These are phyloP conservation scores for Symphodus melops DNA, from an alignment of 2,113 vertebrate species.

Conservation along the genomic window DNA sequence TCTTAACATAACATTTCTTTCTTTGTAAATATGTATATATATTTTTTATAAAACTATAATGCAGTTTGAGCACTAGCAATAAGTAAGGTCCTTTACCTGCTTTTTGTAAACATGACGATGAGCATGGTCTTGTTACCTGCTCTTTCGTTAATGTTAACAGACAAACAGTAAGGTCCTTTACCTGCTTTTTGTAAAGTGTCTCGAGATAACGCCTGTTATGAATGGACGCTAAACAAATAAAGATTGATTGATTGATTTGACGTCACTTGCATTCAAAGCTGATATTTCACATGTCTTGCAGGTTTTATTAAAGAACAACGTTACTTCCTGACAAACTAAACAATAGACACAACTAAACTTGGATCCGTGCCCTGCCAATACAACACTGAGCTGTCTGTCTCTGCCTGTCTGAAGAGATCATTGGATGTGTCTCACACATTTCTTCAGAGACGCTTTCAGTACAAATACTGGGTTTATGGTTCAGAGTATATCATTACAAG, in stretches of 20 bases:
- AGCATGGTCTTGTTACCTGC: too few relatives aligned
- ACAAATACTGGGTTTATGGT: neutral
- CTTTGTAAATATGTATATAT: neutral
- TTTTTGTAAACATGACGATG: too few relatives aligned
- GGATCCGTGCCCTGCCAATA: neutral
- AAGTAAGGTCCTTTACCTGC: too few relatives aligned
- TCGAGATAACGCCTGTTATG: too few relatives aligned
- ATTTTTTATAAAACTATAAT: neutral
- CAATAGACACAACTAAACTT: too few relatives aligned
- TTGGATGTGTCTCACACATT: neutral
- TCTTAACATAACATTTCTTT: neutral
- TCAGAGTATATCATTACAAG: neutral
- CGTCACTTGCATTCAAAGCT: neutral
- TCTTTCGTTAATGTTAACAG: too few relatives aligned
- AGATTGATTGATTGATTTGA: too few relatives aligned
- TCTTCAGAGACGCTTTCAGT: neutral
- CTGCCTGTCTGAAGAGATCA: constrained; percentile 7
- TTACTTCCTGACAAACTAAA: too few relatives aligned
- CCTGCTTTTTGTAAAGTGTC: too few relatives aligned
- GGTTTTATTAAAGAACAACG: neutral
- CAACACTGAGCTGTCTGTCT: constrained; percentile 4
- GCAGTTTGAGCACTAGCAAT: too few relatives aligned
- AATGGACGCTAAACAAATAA: too few relatives aligned
- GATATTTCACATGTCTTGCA: neutral
- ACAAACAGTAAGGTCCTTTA: too few relatives aligned